These are phyloP conservation scores for Spilogale gracilis DNA, from an alignment of 2,113 vertebrate species.

Conservation along the genomic window DNA sequence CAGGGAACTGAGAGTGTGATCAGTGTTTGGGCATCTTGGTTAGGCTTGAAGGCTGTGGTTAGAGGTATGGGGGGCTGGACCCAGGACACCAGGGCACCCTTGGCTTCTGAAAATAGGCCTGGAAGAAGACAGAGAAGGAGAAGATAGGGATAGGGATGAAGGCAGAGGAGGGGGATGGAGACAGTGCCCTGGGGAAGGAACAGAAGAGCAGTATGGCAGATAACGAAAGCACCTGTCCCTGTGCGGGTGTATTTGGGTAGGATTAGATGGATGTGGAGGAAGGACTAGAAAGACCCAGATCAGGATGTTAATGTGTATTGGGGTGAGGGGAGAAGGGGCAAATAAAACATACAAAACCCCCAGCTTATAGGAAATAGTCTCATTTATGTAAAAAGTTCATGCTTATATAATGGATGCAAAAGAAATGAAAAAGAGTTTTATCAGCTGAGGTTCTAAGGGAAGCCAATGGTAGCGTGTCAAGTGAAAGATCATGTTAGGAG, in stretches of 20 bases:
- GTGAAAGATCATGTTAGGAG: background rate
- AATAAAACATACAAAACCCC: background rate
- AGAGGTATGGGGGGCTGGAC: background rate
- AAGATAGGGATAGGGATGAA: background rate
- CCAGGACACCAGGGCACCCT: background rate
- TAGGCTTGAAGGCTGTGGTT: background rate
- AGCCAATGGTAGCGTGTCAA: background rate
- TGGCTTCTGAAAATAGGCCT: background rate
- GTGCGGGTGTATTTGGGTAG: background rate
- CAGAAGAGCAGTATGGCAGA: background rate
- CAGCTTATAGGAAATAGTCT: background rate
- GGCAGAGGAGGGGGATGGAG: background rate
- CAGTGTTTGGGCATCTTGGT: too few species aligned
- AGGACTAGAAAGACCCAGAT: background rate
- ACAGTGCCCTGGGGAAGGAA: fast-evolving
- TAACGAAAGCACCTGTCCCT: fast-evolving
- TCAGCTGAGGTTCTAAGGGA: background rate
- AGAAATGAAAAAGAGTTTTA: background rate
- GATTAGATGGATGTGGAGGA: background rate
- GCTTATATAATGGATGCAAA: background rate
- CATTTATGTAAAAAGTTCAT: background rate
- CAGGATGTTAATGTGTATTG: background rate
- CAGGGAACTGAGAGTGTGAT: background rate
- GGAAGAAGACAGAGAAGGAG: background rate
- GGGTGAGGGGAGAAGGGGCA: background rate